Conservation (phyloP, 2,797 vertebrate genomes). For the Thunnus albacares region DNA sequence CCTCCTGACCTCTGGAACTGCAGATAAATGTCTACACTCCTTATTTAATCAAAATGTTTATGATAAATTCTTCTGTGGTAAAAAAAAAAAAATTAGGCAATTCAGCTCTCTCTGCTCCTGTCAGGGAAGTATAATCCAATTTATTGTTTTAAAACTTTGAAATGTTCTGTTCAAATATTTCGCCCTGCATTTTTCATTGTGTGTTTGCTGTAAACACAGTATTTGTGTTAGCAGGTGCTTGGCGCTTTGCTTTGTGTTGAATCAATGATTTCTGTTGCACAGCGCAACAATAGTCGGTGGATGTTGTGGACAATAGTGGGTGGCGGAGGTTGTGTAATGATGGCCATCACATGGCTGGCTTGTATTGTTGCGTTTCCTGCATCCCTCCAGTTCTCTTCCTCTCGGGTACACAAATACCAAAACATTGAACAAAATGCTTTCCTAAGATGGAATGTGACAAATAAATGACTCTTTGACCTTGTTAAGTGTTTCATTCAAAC, state of each 20-base stretch:
- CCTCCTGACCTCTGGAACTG: slow-evolving; percentile 22
- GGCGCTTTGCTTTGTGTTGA: slow-evolving; percentile 64
- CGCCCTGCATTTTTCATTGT: slow-evolving; percentile 6
- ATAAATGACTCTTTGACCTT: slow-evolving; percentile 10
- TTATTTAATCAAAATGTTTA: slow-evolving; percentile 20
- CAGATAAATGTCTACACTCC: slow-evolving; percentile 12
- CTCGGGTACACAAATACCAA: slow-evolving; percentile 62
- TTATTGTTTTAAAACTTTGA: not conserved
- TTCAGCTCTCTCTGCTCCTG: not conserved
- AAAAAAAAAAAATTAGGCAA: not conserved
- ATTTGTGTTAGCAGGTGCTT: slow-evolving; percentile 67
- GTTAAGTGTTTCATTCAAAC: slow-evolving; percentile 11
- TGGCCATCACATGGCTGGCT: slow-evolving; percentile 60
- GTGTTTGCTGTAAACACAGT: slow-evolving; percentile 56
- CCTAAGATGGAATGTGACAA: slow-evolving; percentile 45
- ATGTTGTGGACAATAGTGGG: slow-evolving; percentile 75
- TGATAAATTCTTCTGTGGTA: not conserved
- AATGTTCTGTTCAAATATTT: slow-evolving; percentile 30
- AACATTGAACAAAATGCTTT: slow-evolving; percentile 52
- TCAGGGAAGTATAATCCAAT: not conserved
- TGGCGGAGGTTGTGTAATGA: slow-evolving; percentile 65
- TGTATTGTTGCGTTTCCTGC: slow-evolving; percentile 80
- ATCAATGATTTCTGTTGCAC: slow-evolving; percentile 73
- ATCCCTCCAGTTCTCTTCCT: slow-evolving; percentile 72
- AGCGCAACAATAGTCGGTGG: slow-evolving; percentile 68